Evolutionary conservation across 2,113 vertebrate species (phyloP).

Genomic region (Myrmecophaga tridactyla): DNA sequence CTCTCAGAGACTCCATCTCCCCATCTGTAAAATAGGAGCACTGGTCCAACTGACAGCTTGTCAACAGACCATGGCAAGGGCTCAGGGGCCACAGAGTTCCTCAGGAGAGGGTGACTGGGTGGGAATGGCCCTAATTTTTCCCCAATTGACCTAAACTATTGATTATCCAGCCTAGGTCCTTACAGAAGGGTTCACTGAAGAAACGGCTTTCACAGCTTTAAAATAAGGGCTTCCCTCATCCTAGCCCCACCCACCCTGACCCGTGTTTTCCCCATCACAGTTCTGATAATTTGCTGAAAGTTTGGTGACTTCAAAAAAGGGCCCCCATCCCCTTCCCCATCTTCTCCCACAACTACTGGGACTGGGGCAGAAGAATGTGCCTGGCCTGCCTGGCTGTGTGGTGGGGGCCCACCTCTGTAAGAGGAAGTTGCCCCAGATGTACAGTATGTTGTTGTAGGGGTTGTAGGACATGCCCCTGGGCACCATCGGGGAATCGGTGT

Average conservation of each 20-base stretch:
- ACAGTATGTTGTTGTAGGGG: constrained; percentile 55
- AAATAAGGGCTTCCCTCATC: background rate
- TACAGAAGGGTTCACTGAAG: background rate
- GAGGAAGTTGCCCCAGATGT: constrained; percentile 81
- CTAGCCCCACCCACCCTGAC: background rate
- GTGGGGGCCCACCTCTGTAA: constrained; percentile 66
- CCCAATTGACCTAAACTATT: background rate
- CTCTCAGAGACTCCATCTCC: background rate
- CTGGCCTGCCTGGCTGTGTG: fast-evolving
- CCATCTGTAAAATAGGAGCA: background rate
- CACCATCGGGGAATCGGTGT: background rate
- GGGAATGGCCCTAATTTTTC: background rate
- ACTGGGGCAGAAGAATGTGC: no score
- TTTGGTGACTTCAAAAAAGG: background rate
- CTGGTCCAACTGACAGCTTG: background rate
- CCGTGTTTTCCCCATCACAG: background rate
- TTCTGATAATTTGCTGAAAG: background rate
- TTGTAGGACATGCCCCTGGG: constrained; percentile 73
- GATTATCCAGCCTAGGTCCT: background rate
- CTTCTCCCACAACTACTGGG: background rate
- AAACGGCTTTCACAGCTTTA: background rate
- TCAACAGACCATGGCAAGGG: no score
- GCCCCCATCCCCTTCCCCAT: no score
- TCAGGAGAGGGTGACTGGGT: background rate
- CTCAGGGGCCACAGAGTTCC: background rate